Base-by-base conservation (phyloP, 2,888 invertebrate species). In the Lordiphosa andalusiaca region DNA sequence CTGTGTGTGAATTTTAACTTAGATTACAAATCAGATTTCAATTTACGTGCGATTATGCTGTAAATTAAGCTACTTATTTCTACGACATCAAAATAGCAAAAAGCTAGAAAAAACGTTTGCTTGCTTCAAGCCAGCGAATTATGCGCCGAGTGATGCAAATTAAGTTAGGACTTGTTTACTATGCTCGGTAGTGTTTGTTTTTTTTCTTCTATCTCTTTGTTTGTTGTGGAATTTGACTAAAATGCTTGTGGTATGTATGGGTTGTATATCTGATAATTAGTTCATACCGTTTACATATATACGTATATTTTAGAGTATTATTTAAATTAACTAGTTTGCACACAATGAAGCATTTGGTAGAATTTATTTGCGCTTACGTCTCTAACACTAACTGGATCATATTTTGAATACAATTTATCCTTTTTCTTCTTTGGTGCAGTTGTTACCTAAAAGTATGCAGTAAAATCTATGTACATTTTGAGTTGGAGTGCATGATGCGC, bases 381-480 rank as follows among this genome's bases (percentile, higher is more conserved):
- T 52, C 53, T 46, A 40, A 47, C 55, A 51, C 33, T 67, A 37
- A 58, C 40, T 47, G 36, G 49, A 21, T 46, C 33, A 46, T 49
- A 23, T 21, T 46, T 42, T 30, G 30, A 30, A 10, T 30, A 30
- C 10, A 30, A 30, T 30, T 36, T 9, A 13, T 51, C 39, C 4
- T 42, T 47, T 30, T 55, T 30, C 30, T 30, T 83, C 52, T 67
- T 80, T 86, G 80, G 83, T 81, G 86, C 86, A 67, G 53, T 82
- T 69, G 56, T 64, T 74, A 51, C 49, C 63, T 85, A 72, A 66
- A 60, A 74, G 70, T 86, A 78, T 74, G 80, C 75, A 69, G 68
- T 82, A 82, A 82, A 82, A 82, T 85, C 75, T 81, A 86, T 81
- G 19, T 81, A 81, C 86, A 81, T 56, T 84, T 78, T 67, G 64